Evolutionary conservation across 2,888 invertebrate species (phyloP), one percentile per base, ranked within the genome.

Genomic region (Nudaria mundana): DNA sequence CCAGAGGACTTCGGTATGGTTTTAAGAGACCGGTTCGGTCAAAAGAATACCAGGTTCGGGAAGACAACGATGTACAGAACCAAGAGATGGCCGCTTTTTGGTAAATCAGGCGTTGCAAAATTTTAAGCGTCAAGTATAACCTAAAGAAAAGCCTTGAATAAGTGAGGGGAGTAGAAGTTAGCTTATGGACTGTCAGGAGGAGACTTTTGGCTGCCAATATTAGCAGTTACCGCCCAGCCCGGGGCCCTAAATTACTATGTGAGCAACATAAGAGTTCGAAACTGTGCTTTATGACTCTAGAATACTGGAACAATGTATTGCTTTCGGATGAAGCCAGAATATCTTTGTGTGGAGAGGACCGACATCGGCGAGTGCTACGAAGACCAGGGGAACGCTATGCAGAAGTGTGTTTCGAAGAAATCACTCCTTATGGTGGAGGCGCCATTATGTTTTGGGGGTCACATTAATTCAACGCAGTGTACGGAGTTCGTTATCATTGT

Each of bases 21-120:
- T 20, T 30, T n/a, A 30, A 30, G 15, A 15, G 30, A 30, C 14
- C 30, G 30, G 30, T 30, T 30, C 15, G 30, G 30, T 30, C 30
- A 30, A 30, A 30, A 15, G 30, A 30, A 30, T 14, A 30, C 30
- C 16, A 8, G 30, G 13, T 30, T 30, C 8, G 15, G 30, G 30
- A 30, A 30, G 15, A 14, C 14, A 30, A 30, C 30, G 14, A 15
- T 30, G 30, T 15, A 30, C 15, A 30, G 30, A 30, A n/a, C n/a
- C n/a, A n/a, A n/a, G n/a, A 15, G 8, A 15, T 15, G 5, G n/a
- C n/a, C n/a, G n/a, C n/a, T n/a, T 30, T 30, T 30, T 30, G 30
- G 30, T 30, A 5, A 30, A 15, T 30, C 14, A 30, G 30, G 23
- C 23, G 23, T 7, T 23, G 23, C 6, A 8, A 7, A 23, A n/a